phyloP scores from a whole-genome alignment of 2,888 invertebrate species.

The Mythimna lalbum region DNA sequence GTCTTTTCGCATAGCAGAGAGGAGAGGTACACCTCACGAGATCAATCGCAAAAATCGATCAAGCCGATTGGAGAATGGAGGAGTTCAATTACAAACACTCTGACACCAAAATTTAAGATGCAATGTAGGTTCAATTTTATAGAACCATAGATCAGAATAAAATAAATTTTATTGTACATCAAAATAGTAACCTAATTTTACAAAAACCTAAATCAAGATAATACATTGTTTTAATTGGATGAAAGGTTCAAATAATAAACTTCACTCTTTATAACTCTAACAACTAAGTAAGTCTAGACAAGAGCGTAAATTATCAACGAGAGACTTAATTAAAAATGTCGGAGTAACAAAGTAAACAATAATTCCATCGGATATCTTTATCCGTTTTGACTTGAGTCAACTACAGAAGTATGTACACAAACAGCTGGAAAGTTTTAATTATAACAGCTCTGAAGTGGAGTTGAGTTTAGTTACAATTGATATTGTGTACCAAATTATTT shows the following conservation, averaged over 20 bases:
- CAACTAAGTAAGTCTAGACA: constrained; percentile 27
- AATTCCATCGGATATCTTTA: constrained; percentile 53
- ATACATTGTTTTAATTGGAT: neutral
- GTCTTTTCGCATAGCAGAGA: too few species aligned
- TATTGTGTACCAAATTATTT: constrained; percentile 36
- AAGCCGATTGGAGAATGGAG: too few species aligned
- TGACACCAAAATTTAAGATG: too few species aligned
- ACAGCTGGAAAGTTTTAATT: constrained; percentile 72
- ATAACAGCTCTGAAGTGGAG: constrained; percentile 67
- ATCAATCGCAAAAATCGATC: too few species aligned
- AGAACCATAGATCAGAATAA: too few species aligned
- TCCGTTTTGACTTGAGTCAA: constrained; percentile 60
- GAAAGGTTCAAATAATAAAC: neutral
- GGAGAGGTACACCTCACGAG: too few species aligned
- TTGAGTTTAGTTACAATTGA: constrained; percentile 65
- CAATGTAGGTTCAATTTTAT: too few species aligned
- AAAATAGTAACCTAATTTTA: too few species aligned
- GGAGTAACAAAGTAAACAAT: constrained; percentile 52
- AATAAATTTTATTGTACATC: too few species aligned
- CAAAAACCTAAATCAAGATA: too few species aligned
- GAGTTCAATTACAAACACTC: too few species aligned
- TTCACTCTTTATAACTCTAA: constrained; percentile 6
- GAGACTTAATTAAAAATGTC: constrained; percentile 59
- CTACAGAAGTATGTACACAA: constrained; percentile 60
- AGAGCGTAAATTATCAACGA: constrained; percentile 38